Conservation (phyloP, 2,113 vertebrate genomes). For the Chamaea fasciata region DNA sequence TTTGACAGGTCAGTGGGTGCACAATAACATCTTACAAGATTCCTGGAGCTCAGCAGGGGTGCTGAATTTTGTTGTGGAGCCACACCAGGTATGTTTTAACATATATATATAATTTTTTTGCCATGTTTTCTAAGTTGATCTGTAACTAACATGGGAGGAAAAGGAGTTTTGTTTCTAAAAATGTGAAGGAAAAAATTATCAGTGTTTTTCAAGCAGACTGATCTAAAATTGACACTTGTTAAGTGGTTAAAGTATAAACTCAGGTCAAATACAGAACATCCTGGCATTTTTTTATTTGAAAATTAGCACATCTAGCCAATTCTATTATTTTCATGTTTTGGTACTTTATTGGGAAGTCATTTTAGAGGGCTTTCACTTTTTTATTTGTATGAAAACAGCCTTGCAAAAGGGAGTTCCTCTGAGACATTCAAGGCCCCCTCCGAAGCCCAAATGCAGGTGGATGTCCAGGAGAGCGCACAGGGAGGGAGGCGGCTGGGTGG, state of each 20-base stretch:
- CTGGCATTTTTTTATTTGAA: not conserved
- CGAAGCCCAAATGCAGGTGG: not conserved
- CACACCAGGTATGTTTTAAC: not conserved
- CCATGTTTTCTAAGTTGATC: not conserved
- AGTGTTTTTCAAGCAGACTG: not conserved
- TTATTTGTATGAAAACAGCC: not conserved
- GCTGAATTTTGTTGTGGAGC: not conserved
- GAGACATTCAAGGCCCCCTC: not conserved
- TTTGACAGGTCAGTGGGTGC: not conserved
- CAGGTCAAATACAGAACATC: not conserved
- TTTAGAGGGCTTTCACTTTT: not conserved
- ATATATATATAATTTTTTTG: not conserved
- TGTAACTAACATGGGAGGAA: not conserved
- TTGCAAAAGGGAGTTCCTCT: not conserved
- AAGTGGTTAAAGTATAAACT: not conserved
- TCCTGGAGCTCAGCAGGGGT: not conserved
- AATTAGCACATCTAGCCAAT: not conserved
- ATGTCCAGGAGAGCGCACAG: not conserved
- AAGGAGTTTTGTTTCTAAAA: not conserved
- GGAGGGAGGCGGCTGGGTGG: fast-evolving
- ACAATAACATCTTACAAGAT: not conserved
- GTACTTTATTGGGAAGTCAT: not conserved
- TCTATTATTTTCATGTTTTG: not conserved
- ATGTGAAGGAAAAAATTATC: not conserved
- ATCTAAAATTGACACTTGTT: not conserved